Evolutionary conservation across 2,797 vertebrate species (phyloP).

Genomic region (Sebastes matsubarae): DNA sequence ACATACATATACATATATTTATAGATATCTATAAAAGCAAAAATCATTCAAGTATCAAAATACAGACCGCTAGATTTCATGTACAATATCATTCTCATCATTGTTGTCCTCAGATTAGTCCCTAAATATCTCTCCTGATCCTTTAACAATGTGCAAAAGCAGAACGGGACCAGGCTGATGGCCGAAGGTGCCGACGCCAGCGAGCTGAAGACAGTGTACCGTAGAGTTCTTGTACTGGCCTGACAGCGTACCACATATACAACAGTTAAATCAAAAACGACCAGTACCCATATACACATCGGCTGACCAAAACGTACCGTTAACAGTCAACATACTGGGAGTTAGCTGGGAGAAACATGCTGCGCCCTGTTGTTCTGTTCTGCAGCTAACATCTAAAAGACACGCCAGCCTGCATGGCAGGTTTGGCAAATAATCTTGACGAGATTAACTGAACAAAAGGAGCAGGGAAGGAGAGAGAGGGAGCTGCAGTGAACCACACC

Average conservation of each 20-base stretch:
- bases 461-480: constrained; percentile 23
- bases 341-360: constrained; percentile 57
- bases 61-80: constrained; percentile 92
- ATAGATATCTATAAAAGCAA: constrained; percentile 93
- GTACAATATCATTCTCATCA: constrained; percentile 83
- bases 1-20: constrained; percentile 83
- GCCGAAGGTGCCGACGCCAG: constrained; percentile 58
- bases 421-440: constrained; percentile 56
- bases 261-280: constrained; percentile 51
- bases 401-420: constrained; percentile 65
- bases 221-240: constrained; percentile 57
- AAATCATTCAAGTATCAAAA: constrained; percentile 99
- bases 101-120: constrained; percentile 81
- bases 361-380: constrained; percentile 47
- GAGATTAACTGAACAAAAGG: constrained; percentile 48
- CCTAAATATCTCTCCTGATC: constrained; percentile 82
- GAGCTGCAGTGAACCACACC: constrained; percentile 51
- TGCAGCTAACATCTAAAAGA: constrained; percentile 51
- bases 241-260: constrained; percentile 60
- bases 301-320: constrained; percentile 62
- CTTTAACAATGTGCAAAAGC: constrained; percentile 85
- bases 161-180: constrained; percentile 77
- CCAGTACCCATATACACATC: constrained; percentile 61
- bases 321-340: constrained; percentile 66
- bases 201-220: constrained; percentile 63